Percentiles rank a stretch among this genome's conserved stretches.
These are phyloP conservation scores for Labia minor DNA, from an alignment of 2,888 invertebrate species.

Conservation along the genomic window DNA sequence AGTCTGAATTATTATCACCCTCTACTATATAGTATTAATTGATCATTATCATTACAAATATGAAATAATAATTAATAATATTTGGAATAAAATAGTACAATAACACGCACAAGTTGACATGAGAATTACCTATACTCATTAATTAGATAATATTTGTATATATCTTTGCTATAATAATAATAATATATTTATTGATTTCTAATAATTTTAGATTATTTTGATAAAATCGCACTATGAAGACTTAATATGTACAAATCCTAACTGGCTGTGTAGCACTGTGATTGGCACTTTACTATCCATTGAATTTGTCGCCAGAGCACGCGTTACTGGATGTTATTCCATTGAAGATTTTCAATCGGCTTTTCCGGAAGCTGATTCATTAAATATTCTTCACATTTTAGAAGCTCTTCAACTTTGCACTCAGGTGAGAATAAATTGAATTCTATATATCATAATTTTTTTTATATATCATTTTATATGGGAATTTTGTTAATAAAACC, in stretches of 20 bases:
- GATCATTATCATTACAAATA: too few species aligned
- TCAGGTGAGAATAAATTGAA: constrained; percentile 34
- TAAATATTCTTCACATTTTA: constrained; percentile 53
- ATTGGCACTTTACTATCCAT: constrained; percentile 53
- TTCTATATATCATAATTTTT: not conserved
- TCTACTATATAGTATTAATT: too few species aligned
- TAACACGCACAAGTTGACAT: too few species aligned
- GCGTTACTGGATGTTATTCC: constrained; percentile 58
- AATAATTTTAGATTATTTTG: constrained; percentile 44
- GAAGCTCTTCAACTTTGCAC: constrained; percentile 61
- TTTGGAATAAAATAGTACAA: too few species aligned
- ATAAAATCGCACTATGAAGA: constrained; percentile 44
- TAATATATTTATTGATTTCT: not conserved
- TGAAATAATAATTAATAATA: too few species aligned
- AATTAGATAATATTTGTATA: too few species aligned
- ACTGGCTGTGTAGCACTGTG: constrained; percentile 56
- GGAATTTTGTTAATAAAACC: too few species aligned
- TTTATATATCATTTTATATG: not conserved
- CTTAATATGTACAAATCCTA: constrained; percentile 52
- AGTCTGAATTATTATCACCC: too few species aligned
- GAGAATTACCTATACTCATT: too few species aligned
- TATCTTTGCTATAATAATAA: too few species aligned
- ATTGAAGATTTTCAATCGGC: constrained; percentile 61
- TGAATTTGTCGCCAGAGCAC: constrained; percentile 42
- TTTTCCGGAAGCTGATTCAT: constrained; percentile 57